A percentile compares a stretch with the other conserved stretches of the same genome.
Evolutionary conservation across 2,888 invertebrate genomes (phyloP).

Genomic region (Acholoe squamosa): DNA sequence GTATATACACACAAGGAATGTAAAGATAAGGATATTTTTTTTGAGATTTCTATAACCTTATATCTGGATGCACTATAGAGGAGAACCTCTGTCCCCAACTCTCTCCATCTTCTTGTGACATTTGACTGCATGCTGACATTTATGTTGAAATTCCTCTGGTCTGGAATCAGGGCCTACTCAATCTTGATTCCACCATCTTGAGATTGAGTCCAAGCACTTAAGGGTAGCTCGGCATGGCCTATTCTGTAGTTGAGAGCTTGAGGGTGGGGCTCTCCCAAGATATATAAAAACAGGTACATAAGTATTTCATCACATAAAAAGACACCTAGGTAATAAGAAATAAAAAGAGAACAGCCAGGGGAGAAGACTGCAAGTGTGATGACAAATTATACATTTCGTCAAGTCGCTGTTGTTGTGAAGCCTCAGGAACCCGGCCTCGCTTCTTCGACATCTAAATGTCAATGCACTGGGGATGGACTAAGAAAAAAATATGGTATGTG

Average conservation of each 20-base stretch:
- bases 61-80: too few species aligned
- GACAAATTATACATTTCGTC: constrained; percentile 9
- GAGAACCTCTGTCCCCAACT: background rate
- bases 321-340: background rate
- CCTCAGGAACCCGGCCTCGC: background rate
- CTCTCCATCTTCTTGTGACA: background rate
- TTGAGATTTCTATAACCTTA: too few species aligned
- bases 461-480: background rate
- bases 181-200: background rate
- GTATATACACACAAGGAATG: too few species aligned
- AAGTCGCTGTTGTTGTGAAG: background rate
- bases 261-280: background rate
- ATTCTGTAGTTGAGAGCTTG: background rate
- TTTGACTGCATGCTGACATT: constrained; percentile 17
- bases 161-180: background rate
- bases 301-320: background rate
- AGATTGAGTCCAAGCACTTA: background rate
- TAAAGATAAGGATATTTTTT: too few species aligned
- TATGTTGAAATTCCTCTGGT: constrained; percentile 21
- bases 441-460: background rate
- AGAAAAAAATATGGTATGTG: background rate
- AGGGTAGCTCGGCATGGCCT: background rate
- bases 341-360: background rate
- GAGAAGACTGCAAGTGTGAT: background rate
- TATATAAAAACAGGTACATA: background rate